These are phyloP conservation scores for Scaptomyza montana DNA, from an alignment of 1,140 invertebrate species.

Conservation along the genomic window DNA sequence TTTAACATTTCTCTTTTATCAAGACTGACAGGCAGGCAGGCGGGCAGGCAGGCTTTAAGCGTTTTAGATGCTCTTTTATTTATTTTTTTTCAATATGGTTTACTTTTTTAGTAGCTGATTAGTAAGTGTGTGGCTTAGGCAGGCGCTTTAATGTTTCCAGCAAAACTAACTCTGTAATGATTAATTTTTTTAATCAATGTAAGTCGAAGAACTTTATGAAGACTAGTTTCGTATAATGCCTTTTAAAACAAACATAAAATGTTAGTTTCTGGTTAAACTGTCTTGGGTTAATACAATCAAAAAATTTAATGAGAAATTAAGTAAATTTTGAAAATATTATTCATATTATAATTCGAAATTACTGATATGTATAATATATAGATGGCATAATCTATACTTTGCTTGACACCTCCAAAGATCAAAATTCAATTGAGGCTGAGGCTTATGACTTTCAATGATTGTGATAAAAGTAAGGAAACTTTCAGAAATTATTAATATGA, in stretches of 20 bases:
- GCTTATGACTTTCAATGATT: too few species aligned
- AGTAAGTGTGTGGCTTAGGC: slow-evolving; percentile 4
- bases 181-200: slow-evolving; percentile 3
- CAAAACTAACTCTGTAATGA: slow-evolving; percentile 23
- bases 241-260: background rate
- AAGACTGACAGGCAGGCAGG: slow-evolving; percentile 35
- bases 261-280: background rate
- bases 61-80: slow-evolving; percentile 4
- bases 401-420: too few species aligned
- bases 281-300: too few species aligned
- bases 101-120: slow-evolving; percentile 11
- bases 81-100: slow-evolving; percentile 4
- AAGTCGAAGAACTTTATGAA: background rate
- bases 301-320: too few species aligned
- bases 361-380: too few species aligned
- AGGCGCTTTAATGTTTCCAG: slow-evolving; percentile 9
- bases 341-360: too few species aligned
- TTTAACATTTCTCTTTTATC: slow-evolving; percentile 75
- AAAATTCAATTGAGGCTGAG: too few species aligned
- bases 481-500: too few species aligned
- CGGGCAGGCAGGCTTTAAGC: slow-evolving; percentile 17
- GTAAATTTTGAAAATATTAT: too few species aligned
- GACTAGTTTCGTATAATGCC: too few species aligned
- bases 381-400: too few species aligned
- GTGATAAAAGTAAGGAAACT: too few species aligned